Evolutionary conservation across 2,113 vertebrate genomes (phyloP).

Genomic region (Scytalopus superciliaris): DNA sequence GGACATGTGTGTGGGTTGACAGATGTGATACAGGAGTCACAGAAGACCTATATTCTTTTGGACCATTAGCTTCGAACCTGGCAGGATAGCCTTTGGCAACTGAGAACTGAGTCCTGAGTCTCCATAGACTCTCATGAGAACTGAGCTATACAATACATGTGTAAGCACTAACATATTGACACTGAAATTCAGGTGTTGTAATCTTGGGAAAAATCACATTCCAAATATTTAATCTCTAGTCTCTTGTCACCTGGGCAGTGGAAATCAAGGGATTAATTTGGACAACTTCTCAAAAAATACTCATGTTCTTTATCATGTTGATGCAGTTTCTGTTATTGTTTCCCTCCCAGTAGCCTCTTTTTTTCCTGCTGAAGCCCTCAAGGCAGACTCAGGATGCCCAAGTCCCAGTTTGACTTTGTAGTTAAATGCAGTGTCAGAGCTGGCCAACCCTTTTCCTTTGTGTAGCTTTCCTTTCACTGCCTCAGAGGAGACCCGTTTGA

Average conservation of each 20-base stretch:
- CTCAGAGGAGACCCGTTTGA: neutral
- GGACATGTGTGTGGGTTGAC: neutral
- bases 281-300: neutral
- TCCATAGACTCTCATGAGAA: neutral
- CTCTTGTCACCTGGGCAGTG: neutral
- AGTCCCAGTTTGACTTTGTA: neutral
- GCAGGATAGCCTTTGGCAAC: neutral
- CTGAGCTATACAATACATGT: neutral
- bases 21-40: neutral
- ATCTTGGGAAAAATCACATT: neutral
- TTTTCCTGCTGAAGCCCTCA: neutral
- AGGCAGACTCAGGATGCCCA: neutral
- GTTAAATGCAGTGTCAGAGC: neutral
- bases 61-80: neutral
- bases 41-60: neutral
- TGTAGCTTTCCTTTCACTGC: neutral
- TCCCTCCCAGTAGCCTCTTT: neutral
- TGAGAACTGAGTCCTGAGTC: neutral
- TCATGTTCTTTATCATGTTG: neutral
- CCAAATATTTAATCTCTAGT: neutral
- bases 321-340: neutral
- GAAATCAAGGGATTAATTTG: neutral
- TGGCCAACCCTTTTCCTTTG: neutral
- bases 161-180: neutral
- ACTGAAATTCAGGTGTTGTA: neutral